Base-by-base conservation (phyloP, 2,797 vertebrate genomes). In the Brotula barbata region DNA sequence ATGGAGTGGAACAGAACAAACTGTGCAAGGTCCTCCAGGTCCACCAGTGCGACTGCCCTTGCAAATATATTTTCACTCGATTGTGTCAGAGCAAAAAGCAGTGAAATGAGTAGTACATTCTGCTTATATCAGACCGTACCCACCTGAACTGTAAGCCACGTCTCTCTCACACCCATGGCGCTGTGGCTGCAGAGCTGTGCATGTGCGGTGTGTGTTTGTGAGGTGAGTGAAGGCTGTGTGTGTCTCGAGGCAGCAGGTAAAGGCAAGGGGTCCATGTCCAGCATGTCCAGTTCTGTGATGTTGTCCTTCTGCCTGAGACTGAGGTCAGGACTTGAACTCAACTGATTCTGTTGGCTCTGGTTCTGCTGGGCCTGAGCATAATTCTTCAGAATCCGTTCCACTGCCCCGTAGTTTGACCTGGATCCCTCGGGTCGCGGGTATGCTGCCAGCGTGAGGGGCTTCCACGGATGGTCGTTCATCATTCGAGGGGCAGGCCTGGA, bases 371-470 rank as follows among this genome's bases (percentile, higher is more conserved):
- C 85, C 78, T 87, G 81, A 34, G 62, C 90, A 23, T 95, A 98
- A 76, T 91, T 95, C 90, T 93, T 96, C 79, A 99, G 79, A 78
- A 98, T 94, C 80, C 93, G 94, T 85, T 98, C 94, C 67, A 98
- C 91, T 41, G 96, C 95, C 12, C 96, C 94, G 3, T 98, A 97
- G 89, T 99, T 98, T 1, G 97, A 99, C 68, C 92, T 92, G 48
- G 97, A 94, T 52, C 97, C 95, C 63, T 94, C 91, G 7, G 94
- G 95, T 16, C 94, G 93, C 0, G 96, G 96, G 65, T 95, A 94
- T 5, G 94, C 94, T 12, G 94, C 97, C 65, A 98, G 90, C 71
- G 94, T 94, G 56, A 93, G 93, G 19, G 94, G 92, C 85, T 90
- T 95, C 96, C 95, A 97, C 46, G 95, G 93, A 75, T 94, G 93